A percentile compares a stretch with the other conserved stretches of the same genome.
Conservation (phyloP, 2,797 vertebrate genomes). For the Lycodopsis pacificus region DNA sequence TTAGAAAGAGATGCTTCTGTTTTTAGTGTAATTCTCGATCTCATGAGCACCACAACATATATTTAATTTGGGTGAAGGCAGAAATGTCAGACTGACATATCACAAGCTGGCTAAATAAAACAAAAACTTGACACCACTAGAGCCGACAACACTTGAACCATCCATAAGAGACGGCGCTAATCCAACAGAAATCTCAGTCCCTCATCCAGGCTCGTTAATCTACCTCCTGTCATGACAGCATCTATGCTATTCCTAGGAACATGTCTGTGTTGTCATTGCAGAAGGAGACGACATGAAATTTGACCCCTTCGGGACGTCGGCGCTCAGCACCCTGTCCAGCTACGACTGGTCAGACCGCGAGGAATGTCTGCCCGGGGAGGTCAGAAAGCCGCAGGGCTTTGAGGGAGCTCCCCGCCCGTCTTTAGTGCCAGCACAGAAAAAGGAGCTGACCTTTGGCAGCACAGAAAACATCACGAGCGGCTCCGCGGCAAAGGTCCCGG, state of each 20-base stretch:
- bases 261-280: slow-evolving; percentile 87
- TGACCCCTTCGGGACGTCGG: slow-evolving; percentile 90
- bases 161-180: slow-evolving; percentile 9
- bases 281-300: slow-evolving; percentile 94
- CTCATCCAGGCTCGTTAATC: slow-evolving; percentile 36
- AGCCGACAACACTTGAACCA: neutral
- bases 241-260: slow-evolving; percentile 69
- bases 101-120: neutral
- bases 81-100: neutral
- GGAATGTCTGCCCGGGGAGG: slow-evolving; percentile 80
- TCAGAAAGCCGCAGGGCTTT: slow-evolving; percentile 80
- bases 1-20: neutral
- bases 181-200: slow-evolving; percentile 24
- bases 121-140: neutral
- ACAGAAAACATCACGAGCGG: slow-evolving; percentile 89
- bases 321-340: slow-evolving; percentile 86
- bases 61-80: neutral
- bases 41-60: neutral
- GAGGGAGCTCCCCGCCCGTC: slow-evolving; percentile 82
- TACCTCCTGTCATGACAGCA: slow-evolving; percentile 39
- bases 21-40: neutral
- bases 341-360: slow-evolving; percentile 94
- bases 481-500: slow-evolving; percentile 85
- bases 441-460: slow-evolving; percentile 91
- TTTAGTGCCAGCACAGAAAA: slow-evolving; percentile 85